Evolutionary conservation across 2,797 vertebrate genomes (phyloP), one percentile per base, ranked within the genome.

Genomic region (Acanthopagrus latus): DNA sequence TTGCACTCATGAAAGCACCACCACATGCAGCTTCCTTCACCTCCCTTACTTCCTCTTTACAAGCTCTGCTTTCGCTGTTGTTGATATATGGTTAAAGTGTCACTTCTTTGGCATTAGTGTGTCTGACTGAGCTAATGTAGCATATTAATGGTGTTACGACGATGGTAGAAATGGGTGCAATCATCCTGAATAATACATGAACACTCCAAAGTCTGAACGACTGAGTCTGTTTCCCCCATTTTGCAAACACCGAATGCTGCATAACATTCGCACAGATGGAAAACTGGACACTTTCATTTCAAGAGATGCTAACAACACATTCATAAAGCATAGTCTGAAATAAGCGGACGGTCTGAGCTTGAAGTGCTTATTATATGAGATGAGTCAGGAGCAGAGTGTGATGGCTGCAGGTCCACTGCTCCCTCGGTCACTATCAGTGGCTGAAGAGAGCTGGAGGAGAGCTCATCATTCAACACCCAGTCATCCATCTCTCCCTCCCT

Each of bases 381-480:
- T n/a, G 72, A 66, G 79, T 76, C 65, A 63, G 64, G 63, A 72
- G 74, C 65, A n/a, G 50, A 63, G 77, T 71, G 83, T 1, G n/a
- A 84, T 79, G 65, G 29, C 68, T 60, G 21, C 21, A 69, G 71
- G 64, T 78, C 66, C 38, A 29, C 13, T 8, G 56, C 76, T 80
- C 73, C 63, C 67, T 71, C 62, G 12, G 58, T 74, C 81, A 78
- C 84, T 83, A 84, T 91, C 85, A 48, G 65, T 21, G 69, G 62
- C 47, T 81, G 56, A 69, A 76, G 79, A 70, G 78, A 78, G 71
- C 71, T 64, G 72, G 74, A 82, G 62, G 44, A 80, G 74, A 77
- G 71, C 79, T 84, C 81, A 83, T 84, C 83, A 80, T 75, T 91
- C 85, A 86, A 58, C 50, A 81, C 27, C 56, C 76, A 79, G 75